A percentile compares a stretch with the other conserved stretches of the same genome.
These are phyloP conservation scores for Channa striata DNA, from an alignment of 2,797 vertebrate species.

Conservation along the genomic window DNA sequence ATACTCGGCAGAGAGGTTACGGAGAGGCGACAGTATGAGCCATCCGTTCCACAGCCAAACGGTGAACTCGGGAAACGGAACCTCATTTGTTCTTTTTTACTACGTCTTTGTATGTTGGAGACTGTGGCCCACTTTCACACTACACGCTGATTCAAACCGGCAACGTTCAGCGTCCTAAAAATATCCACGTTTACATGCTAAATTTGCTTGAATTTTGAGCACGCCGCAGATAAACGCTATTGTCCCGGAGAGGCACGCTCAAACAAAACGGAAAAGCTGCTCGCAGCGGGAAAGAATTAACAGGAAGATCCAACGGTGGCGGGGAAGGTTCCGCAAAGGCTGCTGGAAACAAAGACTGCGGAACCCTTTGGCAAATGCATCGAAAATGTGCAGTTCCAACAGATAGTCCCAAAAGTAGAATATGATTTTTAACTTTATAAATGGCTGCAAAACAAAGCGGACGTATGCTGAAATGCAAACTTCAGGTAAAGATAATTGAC, in stretches of 20 bases:
- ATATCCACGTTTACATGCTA: constrained; percentile 4
- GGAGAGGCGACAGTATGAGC: background rate
- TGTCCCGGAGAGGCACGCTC: background rate
- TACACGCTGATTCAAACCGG: constrained; percentile 33
- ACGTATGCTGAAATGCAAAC: too few relatives aligned
- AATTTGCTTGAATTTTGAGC: background rate
- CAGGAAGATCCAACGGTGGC: background rate
- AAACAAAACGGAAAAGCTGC: background rate
- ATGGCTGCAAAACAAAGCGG: too few relatives aligned
- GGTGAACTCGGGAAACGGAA: constrained; percentile 33
- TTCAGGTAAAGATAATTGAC: too few relatives aligned
- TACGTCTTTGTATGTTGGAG: constrained; percentile 39
- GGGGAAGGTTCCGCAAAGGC: background rate
- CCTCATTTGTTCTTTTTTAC: constrained; percentile 34
- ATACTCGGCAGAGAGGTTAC: constrained; percentile 13
- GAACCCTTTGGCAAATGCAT: too few relatives aligned
- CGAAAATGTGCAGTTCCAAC: too few relatives aligned
- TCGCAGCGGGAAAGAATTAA: background rate
- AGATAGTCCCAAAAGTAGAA: too few relatives aligned
- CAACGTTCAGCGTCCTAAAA: constrained; percentile 1
- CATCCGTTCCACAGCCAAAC: constrained; percentile 30
- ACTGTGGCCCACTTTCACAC: constrained; percentile 50
- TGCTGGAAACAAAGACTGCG: too few relatives aligned
- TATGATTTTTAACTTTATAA: too few relatives aligned
- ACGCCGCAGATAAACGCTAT: background rate